Evolutionary conservation across 2,797 vertebrate genomes (phyloP).

Genomic region (Galaxias olidus): DNA sequence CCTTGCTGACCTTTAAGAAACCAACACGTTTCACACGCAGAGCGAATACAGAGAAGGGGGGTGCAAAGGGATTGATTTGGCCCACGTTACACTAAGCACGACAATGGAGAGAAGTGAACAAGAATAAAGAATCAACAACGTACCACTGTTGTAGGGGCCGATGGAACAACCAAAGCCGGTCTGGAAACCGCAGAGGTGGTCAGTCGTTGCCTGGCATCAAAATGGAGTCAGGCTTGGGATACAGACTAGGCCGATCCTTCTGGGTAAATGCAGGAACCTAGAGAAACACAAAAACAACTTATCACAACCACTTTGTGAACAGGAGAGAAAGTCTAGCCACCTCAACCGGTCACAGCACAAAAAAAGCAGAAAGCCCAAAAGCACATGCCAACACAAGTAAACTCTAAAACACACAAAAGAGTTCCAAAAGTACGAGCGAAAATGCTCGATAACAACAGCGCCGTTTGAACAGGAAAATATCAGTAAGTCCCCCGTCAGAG

Average conservation of each 20-base stretch:
- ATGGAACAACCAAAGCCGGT: slow-evolving; percentile 33
- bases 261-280: slow-evolving; percentile 58
- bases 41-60: too few relatives aligned
- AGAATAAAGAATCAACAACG: slow-evolving; percentile 59
- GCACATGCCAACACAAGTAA: slow-evolving; percentile 67
- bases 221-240: slow-evolving; percentile 70
- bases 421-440: slow-evolving; percentile 58
- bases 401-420: slow-evolving; percentile 44
- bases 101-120: slow-evolving; percentile 4
- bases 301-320: slow-evolving; percentile 49
- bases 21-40: too few relatives aligned
- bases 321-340: slow-evolving; percentile 45
- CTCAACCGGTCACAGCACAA: slow-evolving; percentile 45
- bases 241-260: slow-evolving; percentile 68
- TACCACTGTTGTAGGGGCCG: slow-evolving; percentile 60
- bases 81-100: too few relatives aligned
- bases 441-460: slow-evolving; percentile 43
- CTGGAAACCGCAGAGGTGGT: slow-evolving; percentile 42
- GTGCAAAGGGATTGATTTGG: too few relatives aligned
- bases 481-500: slow-evolving; percentile 60
- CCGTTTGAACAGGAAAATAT: slow-evolving; percentile 46
- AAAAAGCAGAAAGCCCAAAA: slow-evolving; percentile 57
- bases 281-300: slow-evolving; percentile 58
- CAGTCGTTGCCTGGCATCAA: slow-evolving; percentile 67
- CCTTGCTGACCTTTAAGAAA: too few relatives aligned